Base-by-base conservation (phyloP, 2,888 invertebrate species). In the Drosophila algonquin region DNA sequence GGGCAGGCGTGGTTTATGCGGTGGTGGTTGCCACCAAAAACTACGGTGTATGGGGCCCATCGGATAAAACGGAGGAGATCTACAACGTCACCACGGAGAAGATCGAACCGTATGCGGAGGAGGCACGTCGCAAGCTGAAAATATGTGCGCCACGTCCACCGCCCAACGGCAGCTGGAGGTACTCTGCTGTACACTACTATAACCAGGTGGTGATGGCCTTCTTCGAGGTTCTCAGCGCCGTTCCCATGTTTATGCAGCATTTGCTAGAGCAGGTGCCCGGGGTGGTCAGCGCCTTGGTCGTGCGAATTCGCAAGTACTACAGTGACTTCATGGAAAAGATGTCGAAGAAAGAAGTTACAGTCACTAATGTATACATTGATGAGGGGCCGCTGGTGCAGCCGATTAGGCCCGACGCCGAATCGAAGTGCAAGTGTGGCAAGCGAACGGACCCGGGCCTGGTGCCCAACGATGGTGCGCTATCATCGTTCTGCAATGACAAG, bases 91-190 rank as follows among this genome's bases (percentile, higher is more conserved):
- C 74, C 1, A 18, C 21, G 4, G 67, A 69, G 5, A 45, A 53
- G 2, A 48, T 61, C 0, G 35, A 60, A 7, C 88, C 89, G 0
- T 68, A 58, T 54, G 78, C 70, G 1, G 63, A 77, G 0, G 9
- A 50, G 14, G 53, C 78, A 6, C 63, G 70, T 10, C 60, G 76
- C 18, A 62, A 73, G 12, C 35, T 87, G 0, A 80, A 78, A 5
- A 60, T 89, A 16, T 35, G 72, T 8, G 52, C 82, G 40, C 89
- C 89, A 2, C 27, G 60, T 5, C 45, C 82, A 6, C 85, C 85
- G 4, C 71, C 88, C 0, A 46, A 77, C 5, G 73, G 89, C 7
- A 45, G 75, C 45, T 74, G 63, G 61, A 14, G 67, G 0, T 85
- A 67, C 57, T 54, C 80, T 8, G 63, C 63, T 10, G 61, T 89